Conservation (phyloP, 2,888 invertebrate species). For the Drosophila subquinaria region DNA sequence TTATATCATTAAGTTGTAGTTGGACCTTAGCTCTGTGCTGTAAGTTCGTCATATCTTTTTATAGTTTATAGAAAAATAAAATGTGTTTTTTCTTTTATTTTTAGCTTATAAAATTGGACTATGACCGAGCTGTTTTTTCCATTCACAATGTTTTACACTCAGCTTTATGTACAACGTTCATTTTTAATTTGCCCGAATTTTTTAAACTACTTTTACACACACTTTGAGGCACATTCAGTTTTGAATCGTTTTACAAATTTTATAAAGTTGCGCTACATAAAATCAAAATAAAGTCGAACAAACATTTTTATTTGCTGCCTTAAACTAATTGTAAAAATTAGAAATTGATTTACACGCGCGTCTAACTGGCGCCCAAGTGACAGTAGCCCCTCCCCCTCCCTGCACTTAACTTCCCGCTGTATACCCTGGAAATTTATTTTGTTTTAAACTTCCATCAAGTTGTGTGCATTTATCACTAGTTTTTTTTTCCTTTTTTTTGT, state of each 20-base stretch:
- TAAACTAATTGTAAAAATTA: slow-evolving; percentile 77
- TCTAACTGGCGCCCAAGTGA: slow-evolving; percentile 40
- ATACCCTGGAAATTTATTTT: slow-evolving; percentile 23
- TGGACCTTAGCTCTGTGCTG: slow-evolving; percentile 40
- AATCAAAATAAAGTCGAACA: slow-evolving; percentile 5
- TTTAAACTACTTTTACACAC: slow-evolving; percentile 61
- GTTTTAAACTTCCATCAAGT: slow-evolving; percentile 52
- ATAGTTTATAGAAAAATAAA: slow-evolving; percentile 53
- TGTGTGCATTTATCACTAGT: slow-evolving; percentile 74
- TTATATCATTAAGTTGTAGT: slow-evolving; percentile 16
- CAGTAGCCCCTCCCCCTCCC: neutral
- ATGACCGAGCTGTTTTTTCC: slow-evolving; percentile 42
- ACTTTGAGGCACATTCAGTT: slow-evolving; percentile 81
- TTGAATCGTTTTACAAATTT: slow-evolving; percentile 74
- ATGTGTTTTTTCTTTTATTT: slow-evolving; percentile 8
- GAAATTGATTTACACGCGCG: slow-evolving; percentile 70
- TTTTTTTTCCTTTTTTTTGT: neutral
- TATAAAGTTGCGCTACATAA: slow-evolving; percentile 58
- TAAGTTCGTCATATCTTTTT: slow-evolving; percentile 23
- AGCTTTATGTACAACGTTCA: slow-evolving; percentile 44
- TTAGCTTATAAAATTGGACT: slow-evolving; percentile 59
- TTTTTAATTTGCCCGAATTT: neutral
- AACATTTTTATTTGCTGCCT: slow-evolving; percentile 16
- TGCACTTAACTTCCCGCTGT: neutral
- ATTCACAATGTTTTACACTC: slow-evolving; percentile 41